These are phyloP conservation scores for Anagrus nilaparvatae DNA, from an alignment of 1,140 invertebrate species.

Conservation along the genomic window DNA sequence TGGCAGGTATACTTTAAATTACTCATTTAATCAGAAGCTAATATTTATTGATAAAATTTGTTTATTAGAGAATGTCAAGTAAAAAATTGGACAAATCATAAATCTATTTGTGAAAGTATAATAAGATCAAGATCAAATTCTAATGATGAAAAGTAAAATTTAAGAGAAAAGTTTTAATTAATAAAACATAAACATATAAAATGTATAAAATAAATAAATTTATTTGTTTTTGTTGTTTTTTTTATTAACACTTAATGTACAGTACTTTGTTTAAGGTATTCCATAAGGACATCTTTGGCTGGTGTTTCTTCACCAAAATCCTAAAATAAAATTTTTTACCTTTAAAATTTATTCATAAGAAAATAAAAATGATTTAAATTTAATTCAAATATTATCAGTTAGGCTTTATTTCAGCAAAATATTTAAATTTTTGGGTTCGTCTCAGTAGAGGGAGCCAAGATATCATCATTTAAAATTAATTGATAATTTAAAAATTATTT, in stretches of 20 bases:
- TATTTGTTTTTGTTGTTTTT: not conserved
- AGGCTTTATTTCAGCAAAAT: constrained; percentile 32
- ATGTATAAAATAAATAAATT: constrained; percentile 1
- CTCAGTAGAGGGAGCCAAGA: constrained; percentile 43
- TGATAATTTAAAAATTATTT: constrained; percentile 6
- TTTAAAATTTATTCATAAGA: constrained; percentile 13
- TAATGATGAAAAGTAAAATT: constrained; percentile 13
- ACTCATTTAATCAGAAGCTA: not conserved
- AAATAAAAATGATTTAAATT: constrained; percentile 12
- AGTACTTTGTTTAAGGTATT: constrained; percentile 68
- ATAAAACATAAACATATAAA: not conserved
- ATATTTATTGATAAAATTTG: not conserved
- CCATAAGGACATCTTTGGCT: constrained; percentile 83
- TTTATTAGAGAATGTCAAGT: constrained; percentile 39
- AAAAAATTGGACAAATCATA: constrained; percentile 38
- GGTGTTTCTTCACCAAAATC: constrained; percentile 94
- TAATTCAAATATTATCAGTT: constrained; percentile 23
- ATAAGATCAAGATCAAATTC: no score
- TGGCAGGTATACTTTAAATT: constrained; percentile 31
- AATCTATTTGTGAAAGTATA: constrained; percentile 28
- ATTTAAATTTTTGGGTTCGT: constrained; percentile 34
- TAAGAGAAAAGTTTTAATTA: constrained; percentile 6
- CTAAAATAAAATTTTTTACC: constrained; percentile 42
- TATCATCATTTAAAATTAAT: constrained; percentile 31
- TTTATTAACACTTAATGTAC: constrained; percentile 30